Evolutionary conservation across 2,888 invertebrate genomes (phyloP), one percentile per base, ranked within the genome.

Genomic region (Mythimna lalbum): DNA sequence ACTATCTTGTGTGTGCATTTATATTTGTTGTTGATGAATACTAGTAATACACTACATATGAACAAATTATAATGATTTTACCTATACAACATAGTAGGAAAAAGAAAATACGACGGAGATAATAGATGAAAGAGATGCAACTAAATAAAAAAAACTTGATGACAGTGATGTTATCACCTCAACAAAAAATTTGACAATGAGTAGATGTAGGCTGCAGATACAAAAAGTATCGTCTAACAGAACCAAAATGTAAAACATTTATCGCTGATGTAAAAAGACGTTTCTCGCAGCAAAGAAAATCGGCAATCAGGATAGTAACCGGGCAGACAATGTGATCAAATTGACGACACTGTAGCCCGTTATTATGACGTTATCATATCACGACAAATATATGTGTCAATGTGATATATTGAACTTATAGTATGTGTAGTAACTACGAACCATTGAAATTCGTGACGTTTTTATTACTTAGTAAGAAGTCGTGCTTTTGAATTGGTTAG

Each of bases 311-410:
- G 47, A 36, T 53, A 21, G 56, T 56, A 61, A 69, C 43, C 47
- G 27, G 14, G 27, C 14, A n/a, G 6, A 12, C 23, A 60, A 43
- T 21, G 10, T 19, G 12, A 23, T 23, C 49, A 31, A 10, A 61
- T n/a, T 62, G 4, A 69, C 50, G 59, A 47, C 31, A 31, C 3
- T 9, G 50, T 21, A 21, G 31, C 36, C 60, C 47, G 50, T 36
- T 63, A 61, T 4, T 6, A 5, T 36, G 49, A 36, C 43, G 39
- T 39, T 50, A 60, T 39, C 23, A 21, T 1, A 72, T 50, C 36
- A 23, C 33, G 56, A 76, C 57, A 27, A 33, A 61, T 19, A 60
- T 63, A 76, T 65, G 52, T 73, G 80, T 79, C 80, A 76, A 64
- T 79, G 19, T 64, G 60, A 55, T 73, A 64, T 64, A 74, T 53